Base-by-base conservation (phyloP, 2,113 vertebrate genomes). In the Capricornis sumatraensis region DNA sequence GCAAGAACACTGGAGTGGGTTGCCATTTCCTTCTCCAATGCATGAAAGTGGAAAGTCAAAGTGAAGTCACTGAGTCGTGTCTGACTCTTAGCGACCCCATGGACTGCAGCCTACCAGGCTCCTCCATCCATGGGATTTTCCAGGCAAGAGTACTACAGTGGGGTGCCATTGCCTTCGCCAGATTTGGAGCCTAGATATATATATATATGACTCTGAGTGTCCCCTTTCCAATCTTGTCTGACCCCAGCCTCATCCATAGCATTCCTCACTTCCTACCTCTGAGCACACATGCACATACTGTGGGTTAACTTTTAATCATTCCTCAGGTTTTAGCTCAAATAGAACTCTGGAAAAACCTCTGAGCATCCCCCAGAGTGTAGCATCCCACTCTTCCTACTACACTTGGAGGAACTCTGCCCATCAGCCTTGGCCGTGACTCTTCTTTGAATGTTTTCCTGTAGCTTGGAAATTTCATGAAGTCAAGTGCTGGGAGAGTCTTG, bases 291-390 rank as follows among this genome's bases (percentile, higher is more conserved):
- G 10, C 50, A 87, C 3, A 60, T 40, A 58, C 23, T 1, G 9
- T 94, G 89, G 62, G 25, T 83, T 96, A 88, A 83, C 17, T 79
- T 95, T 45, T 97, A 27, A 3, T 84, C 45, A 81, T 67, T 87
- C 28, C 74, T 62, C 57, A 96, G 52, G 23, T 57, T 93, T 95
- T 30, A 74, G 25, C 27, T 94, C 60, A 84, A 25, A 53, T 50
- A 87, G 53, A 88, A 36, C 86, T 93, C 30, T 84, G 74, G 43
- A 86, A 78, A 93, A 93, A 36, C 58, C 15, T 87, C 74, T 79
- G 5, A 64, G 36, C 57, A 81, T 50, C 53, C 7, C 7, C 16
- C 9, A 58, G 57, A 58, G 25, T 58, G 25, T 58, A 27, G 57
- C 25, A 27, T 58, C 57, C 57, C 36, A 79, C 13, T n/a, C 40